Percentiles rank a stretch among this genome's conserved stretches.
These are phyloP conservation scores for Diadema setosum DNA, from an alignment of 35 echinoderm and acorn worm species.

Conservation along the genomic window DNA sequence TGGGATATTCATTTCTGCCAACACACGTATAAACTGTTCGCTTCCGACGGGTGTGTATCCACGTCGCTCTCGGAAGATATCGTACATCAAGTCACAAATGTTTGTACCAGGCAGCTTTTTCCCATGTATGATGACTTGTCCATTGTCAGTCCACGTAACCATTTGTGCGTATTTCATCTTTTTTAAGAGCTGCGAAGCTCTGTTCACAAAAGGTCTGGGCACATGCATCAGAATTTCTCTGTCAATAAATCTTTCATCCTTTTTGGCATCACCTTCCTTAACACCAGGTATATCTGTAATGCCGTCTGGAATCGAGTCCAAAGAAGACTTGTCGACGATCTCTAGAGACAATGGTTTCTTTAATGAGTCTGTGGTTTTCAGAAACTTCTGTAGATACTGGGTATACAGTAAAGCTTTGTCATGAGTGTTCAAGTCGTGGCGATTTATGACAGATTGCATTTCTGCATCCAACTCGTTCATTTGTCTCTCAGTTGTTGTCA, in stretches of 20 bases:
- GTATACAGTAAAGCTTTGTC: background rate
- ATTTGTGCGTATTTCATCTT: background rate
- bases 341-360: background rate
- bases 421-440: background rate
- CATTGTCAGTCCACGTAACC: background rate
- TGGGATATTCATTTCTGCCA: background rate
- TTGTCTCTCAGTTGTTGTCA: background rate
- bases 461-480: background rate
- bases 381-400: background rate
- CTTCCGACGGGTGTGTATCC: background rate
- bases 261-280: no score
- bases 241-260: background rate
- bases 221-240: background rate
- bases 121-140: background rate
- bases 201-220: background rate
- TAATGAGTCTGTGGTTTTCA: background rate
- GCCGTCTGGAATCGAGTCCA: background rate
- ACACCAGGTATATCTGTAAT: no score
- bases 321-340: background rate
- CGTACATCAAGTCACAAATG: background rate
- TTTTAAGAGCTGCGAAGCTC: background rate
- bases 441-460: background rate
- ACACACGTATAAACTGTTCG: background rate
- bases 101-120: background rate
- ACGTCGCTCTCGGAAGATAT: background rate